These are phyloP conservation scores for Sebastes glaucus DNA, from an alignment of 2,797 vertebrate species.

Conservation along the genomic window DNA sequence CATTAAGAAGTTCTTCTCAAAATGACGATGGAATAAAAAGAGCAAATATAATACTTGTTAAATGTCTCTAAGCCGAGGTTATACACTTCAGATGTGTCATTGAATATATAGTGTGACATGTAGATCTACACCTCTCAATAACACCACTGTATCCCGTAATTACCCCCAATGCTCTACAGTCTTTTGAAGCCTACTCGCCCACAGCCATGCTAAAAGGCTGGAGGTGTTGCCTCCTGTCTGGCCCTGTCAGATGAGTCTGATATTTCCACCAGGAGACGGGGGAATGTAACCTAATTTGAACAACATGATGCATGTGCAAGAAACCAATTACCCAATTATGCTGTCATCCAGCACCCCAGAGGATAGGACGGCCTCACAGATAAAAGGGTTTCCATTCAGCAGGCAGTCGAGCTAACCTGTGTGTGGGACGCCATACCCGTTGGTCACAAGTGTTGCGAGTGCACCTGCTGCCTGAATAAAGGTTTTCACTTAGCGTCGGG, in stretches of 20 bases:
- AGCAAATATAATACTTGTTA: neutral
- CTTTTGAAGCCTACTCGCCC: slow-evolving; percentile 48
- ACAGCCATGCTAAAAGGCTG: slow-evolving; percentile 54
- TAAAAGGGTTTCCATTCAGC: slow-evolving; percentile 75
- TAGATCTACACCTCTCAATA: slow-evolving; percentile 35
- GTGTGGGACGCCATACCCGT: slow-evolving; percentile 53
- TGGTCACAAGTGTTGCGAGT: slow-evolving; percentile 53
- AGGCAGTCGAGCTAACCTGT: slow-evolving; percentile 50
- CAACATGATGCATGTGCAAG: slow-evolving; percentile 81
- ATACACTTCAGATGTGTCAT: slow-evolving; percentile 1
- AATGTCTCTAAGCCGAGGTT: neutral
- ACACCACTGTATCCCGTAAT: slow-evolving; percentile 59
- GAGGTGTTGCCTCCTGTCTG: slow-evolving; percentile 72
- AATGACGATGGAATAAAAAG: neutral
- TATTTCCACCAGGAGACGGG: slow-evolving; percentile 71
- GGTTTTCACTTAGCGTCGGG: slow-evolving; percentile 5
- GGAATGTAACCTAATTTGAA: slow-evolving; percentile 80
- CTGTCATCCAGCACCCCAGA: slow-evolving; percentile 81
- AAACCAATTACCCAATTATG: slow-evolving; percentile 85
- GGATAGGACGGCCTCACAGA: slow-evolving; percentile 66
- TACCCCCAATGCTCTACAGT: slow-evolving; percentile 36
- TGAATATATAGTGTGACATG: slow-evolving; percentile 23
- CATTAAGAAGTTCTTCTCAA: neutral
- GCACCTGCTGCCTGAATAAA: slow-evolving; percentile 69
- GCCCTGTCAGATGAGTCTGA: slow-evolving; percentile 73